These are phyloP conservation scores for Cephalopterus ornatus DNA, from an alignment of 2,113 vertebrate genomes.

Conservation along the genomic window DNA sequence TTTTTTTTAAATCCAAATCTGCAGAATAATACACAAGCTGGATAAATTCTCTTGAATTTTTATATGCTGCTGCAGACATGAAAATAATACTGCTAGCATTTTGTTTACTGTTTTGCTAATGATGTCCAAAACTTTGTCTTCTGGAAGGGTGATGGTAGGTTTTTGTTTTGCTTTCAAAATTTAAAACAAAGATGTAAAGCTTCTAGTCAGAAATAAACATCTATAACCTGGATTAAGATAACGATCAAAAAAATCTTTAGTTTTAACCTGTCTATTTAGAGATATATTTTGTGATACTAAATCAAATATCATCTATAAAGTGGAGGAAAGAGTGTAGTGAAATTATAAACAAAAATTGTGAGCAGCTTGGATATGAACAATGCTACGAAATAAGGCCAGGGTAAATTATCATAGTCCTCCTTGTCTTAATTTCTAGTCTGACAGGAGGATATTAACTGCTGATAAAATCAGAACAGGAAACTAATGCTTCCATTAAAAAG, in stretches of 20 bases:
- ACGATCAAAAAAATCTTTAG: not conserved
- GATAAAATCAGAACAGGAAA: not conserved
- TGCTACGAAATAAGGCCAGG: not conserved
- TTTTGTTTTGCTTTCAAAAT: not conserved
- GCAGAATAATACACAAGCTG: not conserved
- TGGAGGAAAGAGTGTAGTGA: not conserved
- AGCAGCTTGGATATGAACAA: not conserved
- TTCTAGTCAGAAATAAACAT: not conserved
- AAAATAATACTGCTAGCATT: not conserved
- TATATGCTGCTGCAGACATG: not conserved
- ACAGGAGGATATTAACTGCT: not conserved
- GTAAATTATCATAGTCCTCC: not conserved
- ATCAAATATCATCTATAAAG: not conserved
- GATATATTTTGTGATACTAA: not conserved
- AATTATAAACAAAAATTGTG: not conserved
- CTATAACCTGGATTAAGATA: not conserved
- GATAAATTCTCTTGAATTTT: not conserved
- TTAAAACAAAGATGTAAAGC: not conserved
- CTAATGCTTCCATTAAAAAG: not conserved
- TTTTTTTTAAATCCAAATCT: not conserved
- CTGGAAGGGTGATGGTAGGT: not conserved
- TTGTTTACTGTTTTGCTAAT: not conserved
- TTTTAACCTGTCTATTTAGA: not conserved
- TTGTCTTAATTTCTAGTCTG: not conserved
- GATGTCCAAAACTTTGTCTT: not conserved